A percentile compares a stretch with the other conserved stretches of the same genome.
Evolutionary conservation across 2,113 vertebrate genomes (phyloP).

Genomic region (Oncorhynchus mykiss): DNA sequence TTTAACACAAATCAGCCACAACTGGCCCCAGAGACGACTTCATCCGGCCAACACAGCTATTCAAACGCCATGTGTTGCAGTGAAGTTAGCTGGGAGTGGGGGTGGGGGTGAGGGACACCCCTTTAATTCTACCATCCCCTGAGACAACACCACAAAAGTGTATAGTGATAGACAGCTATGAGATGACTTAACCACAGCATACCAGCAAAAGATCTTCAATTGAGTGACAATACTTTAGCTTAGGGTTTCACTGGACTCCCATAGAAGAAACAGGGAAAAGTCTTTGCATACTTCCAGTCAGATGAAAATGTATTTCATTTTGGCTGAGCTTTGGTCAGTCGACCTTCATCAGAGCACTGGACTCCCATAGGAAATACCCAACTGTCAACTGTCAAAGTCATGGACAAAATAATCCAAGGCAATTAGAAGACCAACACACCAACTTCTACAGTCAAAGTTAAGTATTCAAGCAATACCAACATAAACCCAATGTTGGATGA

Average conservation of each 20-base stretch:
- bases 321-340: no score
- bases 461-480: neutral
- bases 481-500: neutral
- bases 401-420: neutral
- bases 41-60: neutral
- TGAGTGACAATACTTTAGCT: constrained; percentile 18
- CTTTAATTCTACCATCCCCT: constrained; percentile 14
- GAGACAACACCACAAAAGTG: constrained; percentile 32
- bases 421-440: neutral
- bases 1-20: constrained; percentile 8
- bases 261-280: neutral
- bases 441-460: neutral
- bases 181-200: constrained; percentile 41
- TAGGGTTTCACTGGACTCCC: neutral
- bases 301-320: no score
- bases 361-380: neutral
- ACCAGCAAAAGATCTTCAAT: constrained; percentile 23
- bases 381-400: neutral
- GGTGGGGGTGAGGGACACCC: neutral
- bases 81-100: neutral
- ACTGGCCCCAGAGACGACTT: neutral
- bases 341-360: no score
- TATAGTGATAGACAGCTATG: constrained; percentile 28
- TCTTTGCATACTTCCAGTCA: no score
- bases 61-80: constrained; percentile 19